phyloP scores from a whole-genome alignment of 2,113 vertebrate species.

The Esox niger region DNA sequence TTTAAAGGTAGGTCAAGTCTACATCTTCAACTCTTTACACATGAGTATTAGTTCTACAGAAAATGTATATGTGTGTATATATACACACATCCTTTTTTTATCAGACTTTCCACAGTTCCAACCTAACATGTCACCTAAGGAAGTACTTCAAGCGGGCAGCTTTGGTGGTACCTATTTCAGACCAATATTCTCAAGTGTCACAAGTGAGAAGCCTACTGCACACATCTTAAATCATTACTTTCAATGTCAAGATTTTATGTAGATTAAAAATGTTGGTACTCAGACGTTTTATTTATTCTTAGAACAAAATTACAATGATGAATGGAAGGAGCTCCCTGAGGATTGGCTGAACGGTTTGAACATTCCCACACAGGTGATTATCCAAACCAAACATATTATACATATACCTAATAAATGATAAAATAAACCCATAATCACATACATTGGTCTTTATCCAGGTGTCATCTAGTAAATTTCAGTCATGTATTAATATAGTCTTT shows the following conservation, averaged over 20 bases:
- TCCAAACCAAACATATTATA: too few species aligned
- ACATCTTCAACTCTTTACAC: too few species aligned
- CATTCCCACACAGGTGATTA: conserved; percentile 28
- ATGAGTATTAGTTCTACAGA: too few species aligned
- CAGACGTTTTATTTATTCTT: background rate
- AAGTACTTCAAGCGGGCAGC: conserved; percentile 42
- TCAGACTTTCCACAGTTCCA: conserved; percentile 27
- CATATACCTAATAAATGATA: too few species aligned
- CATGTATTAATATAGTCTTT: too few species aligned
- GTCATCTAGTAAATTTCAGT: too few species aligned
- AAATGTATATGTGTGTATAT: too few species aligned
- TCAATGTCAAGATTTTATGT: too few species aligned
- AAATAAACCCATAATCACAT: too few species aligned
- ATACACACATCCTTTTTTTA: too few species aligned
- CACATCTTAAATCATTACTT: background rate
- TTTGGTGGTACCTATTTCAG: conserved; percentile 50
- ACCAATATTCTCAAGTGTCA: conserved; percentile 42
- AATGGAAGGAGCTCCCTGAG: conserved; percentile 41
- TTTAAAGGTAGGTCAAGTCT: conserved; percentile 37
- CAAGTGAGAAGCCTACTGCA: conserved; percentile 28
- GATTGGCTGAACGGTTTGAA: conserved; percentile 39
- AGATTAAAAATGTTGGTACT: too few species aligned
- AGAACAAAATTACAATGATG: conserved; percentile 39
- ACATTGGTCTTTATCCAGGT: too few species aligned
- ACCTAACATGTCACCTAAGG: conserved; percentile 39